Evolutionary conservation across 2,797 vertebrate species (phyloP), one percentile per base, ranked within the genome.

Genomic region (Oreochromis mossambicus): DNA sequence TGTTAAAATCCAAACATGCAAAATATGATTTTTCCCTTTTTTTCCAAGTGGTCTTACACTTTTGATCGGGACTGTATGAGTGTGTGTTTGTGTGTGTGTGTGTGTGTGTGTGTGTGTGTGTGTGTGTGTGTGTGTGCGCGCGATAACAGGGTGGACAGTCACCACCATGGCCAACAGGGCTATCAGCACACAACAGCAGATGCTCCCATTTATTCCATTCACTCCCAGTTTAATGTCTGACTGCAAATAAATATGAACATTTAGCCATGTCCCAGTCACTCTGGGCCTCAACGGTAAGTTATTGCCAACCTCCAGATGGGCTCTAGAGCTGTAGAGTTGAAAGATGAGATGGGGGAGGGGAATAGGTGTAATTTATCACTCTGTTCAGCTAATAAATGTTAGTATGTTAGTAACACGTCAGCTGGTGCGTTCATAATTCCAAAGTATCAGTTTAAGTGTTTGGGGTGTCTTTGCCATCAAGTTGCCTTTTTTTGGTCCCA

Each of bases 171-270:
- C 43, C 43, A 32, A 48, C 19, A 50, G 15, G 26, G 68, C 26
- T 29, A 75, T 75, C 92, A 90, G 82, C 85, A 55, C 92, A 87
- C 88, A 87, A 76, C 88, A 79, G 91, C 93, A 95, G 94, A 94
- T 95, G 95, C 94, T 94, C 81, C 86, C 81, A 85, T 95, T 93
- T 88, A 87, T 86, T 88, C 86, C 86, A 86, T 94, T 94, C 91
- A 91, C 91, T 92, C 86, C 87, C 70, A 52, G 87, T 90, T 93
- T 94, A 85, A 94, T 92, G 85, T 83, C 88, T 91, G 86, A 88
- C 81, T 93, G 88, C 90, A 92, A 94, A 95, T 94, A 95, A 95
- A 95, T 94, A 91, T 89, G 91, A 92, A 92, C 90, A 92, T 94
- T 95, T 94, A 94, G 91, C 87, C 86, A 89, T 86, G 91, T 94